Evolutionary conservation across 2,797 vertebrate species (phyloP).

Genomic region (Heliangelus exortis): DNA sequence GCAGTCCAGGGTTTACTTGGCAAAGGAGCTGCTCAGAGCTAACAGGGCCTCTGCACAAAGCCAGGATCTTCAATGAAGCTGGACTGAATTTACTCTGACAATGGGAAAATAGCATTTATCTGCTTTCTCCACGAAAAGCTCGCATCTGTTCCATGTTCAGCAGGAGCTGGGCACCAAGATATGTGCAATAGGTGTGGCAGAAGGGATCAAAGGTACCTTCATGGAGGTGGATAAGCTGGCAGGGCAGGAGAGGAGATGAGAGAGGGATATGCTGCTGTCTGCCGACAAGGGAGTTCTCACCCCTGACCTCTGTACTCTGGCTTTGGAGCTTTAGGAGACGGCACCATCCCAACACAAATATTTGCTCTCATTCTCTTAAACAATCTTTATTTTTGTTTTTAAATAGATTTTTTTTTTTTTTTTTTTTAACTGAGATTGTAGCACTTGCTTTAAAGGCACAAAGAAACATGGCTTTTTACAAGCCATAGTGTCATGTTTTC

Average conservation of each 20-base stretch:
- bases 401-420: no score
- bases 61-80: background rate
- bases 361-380: conserved; percentile 34
- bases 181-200: background rate
- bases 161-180: background rate
- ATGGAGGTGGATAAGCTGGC: background rate
- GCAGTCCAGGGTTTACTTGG: background rate
- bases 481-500: background rate
- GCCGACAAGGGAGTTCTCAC: conserved; percentile 30
- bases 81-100: background rate
- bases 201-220: conserved; percentile 24
- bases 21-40: background rate
- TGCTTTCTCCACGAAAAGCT: background rate
- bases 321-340: background rate
- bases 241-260: background rate
- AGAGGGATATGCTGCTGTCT: background rate
- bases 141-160: background rate
- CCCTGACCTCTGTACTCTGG: conserved; percentile 43
- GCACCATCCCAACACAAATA: conserved; percentile 27
- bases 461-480: background rate
- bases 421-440: background rate
- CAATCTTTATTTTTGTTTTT: conserved; percentile 9
- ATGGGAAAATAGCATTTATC: background rate
- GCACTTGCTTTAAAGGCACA: background rate
- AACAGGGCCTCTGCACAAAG: background rate